Conservation (phyloP, 1,140 invertebrate genomes). For the Dryas iulia region DNA sequence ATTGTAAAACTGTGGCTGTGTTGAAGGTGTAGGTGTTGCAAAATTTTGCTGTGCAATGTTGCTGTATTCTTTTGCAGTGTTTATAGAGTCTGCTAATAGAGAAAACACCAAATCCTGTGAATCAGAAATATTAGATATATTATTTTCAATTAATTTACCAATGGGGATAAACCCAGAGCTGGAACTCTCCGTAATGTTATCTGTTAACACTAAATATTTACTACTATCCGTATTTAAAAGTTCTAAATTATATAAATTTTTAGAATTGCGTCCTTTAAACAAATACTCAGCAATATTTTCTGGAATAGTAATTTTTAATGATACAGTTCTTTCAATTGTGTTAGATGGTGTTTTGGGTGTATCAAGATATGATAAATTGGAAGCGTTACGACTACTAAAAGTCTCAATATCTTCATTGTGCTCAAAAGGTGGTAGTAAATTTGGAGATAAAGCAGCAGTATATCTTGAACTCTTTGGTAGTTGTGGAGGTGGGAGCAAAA, state of each 20-base stretch:
- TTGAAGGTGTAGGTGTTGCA: conserved; percentile 25
- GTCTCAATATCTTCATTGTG: conserved; percentile 11
- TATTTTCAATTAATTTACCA: conserved; percentile 55
- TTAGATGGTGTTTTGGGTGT: conserved; percentile 48
- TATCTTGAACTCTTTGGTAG: conserved; percentile 47
- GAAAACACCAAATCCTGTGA: conserved; percentile 72
- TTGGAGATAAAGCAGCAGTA: conserved; percentile 45
- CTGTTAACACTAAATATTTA: conserved; percentile 65
- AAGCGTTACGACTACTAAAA: conserved; percentile 33
- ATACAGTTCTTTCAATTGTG: conserved; percentile 70
- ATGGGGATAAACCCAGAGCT: conserved; percentile 50
- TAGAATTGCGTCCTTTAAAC: conserved; percentile 52
- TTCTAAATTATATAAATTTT: conserved; percentile 56
- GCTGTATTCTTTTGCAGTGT: conserved; percentile 63
- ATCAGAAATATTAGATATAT: conserved; percentile 65
- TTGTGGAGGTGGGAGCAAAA: conserved; percentile 35
- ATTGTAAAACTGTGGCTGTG: conserved; percentile 39
- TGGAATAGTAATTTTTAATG: conserved; percentile 70
- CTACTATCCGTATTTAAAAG: conserved; percentile 66
- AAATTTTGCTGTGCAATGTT: conserved; percentile 56
- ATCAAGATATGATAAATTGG: conserved; percentile 61
- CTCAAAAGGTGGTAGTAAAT: conserved; percentile 58
- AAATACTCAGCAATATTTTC: conserved; percentile 65
- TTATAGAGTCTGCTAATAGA: conserved; percentile 67
- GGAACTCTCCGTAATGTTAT: conserved; percentile 43